phyloP scores from a whole-genome alignment of 2,797 vertebrate species.

The Sebastes iracundus region DNA sequence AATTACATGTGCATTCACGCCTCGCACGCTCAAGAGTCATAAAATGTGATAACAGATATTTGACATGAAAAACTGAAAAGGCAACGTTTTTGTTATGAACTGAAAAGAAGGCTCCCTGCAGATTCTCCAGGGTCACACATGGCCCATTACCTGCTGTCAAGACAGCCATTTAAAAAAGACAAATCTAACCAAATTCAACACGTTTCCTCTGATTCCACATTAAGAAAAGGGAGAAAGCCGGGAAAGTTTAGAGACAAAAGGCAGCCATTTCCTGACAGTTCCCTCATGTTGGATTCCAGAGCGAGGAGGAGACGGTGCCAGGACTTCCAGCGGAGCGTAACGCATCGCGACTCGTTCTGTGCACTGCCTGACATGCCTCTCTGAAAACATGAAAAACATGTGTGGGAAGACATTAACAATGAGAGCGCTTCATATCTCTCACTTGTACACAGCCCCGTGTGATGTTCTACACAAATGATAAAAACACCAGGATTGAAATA shows the following conservation, averaged over 20 bases:
- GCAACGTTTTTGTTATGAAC: background rate
- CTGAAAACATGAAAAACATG: constrained; percentile 42
- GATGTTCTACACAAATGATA: constrained; percentile 32
- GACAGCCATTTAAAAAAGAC: constrained; percentile 12
- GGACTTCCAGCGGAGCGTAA: constrained; percentile 13
- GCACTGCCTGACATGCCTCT: constrained; percentile 43
- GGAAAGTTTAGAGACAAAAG: constrained; percentile 41
- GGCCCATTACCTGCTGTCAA: constrained; percentile 20
- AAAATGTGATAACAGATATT: background rate
- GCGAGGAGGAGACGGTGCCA: background rate
- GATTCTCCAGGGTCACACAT: constrained; percentile 2
- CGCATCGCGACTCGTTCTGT: constrained; percentile 29
- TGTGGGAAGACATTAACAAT: constrained; percentile 35
- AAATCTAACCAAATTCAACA: constrained; percentile 27
- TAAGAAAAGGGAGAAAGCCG: constrained; percentile 16
- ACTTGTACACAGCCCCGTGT: constrained; percentile 7
- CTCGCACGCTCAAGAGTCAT: background rate
- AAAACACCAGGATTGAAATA: background rate
- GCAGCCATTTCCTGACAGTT: constrained; percentile 36
- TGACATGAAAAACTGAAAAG: background rate
- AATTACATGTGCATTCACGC: constrained; percentile 10
- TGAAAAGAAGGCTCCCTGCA: constrained; percentile 1
- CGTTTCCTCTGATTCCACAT: constrained; percentile 44
- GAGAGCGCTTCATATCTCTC: constrained; percentile 12
- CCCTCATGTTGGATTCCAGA: constrained; percentile 33